A percentile compares a stretch with the other conserved stretches of the same genome.
Evolutionary conservation across 2,113 vertebrate genomes (phyloP).

Genomic region (Proteles cristata): DNA sequence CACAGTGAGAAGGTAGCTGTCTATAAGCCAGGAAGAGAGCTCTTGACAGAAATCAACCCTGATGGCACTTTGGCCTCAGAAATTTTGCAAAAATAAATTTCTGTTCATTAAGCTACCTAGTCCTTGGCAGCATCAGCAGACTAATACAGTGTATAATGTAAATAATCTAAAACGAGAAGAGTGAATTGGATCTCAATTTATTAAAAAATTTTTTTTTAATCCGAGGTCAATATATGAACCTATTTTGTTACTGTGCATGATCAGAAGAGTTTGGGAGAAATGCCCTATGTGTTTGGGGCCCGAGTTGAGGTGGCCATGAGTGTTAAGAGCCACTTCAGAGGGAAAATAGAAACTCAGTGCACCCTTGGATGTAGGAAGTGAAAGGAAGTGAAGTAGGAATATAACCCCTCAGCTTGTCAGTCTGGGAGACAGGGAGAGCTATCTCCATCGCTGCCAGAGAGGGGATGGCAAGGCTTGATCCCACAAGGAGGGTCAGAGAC

Average conservation of each 20-base stretch:
- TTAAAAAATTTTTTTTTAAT: background rate
- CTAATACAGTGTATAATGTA: accelerated
- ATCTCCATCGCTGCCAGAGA: background rate
- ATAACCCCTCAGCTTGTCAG: accelerated
- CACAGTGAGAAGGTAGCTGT: background rate
- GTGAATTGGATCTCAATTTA: background rate
- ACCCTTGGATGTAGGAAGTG: accelerated
- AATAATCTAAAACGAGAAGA: background rate
- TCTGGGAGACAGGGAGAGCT: background rate
- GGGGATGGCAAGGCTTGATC: background rate
- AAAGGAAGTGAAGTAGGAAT: background rate
- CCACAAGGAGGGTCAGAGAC: background rate
- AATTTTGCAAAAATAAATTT: background rate
- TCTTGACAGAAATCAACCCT: background rate
- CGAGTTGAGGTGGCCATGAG: background rate
- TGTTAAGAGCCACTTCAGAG: background rate
- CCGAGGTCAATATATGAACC: background rate
- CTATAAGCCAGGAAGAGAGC: background rate
- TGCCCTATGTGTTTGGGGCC: background rate
- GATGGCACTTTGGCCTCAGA: background rate
- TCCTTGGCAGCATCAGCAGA: background rate
- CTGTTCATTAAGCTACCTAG: background rate
- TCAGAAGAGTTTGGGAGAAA: background rate
- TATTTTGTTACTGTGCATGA: background rate
- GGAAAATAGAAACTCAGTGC: background rate